Conservation (phyloP, 2,113 vertebrate genomes). For the Erythrocercus mccallii region DNA sequence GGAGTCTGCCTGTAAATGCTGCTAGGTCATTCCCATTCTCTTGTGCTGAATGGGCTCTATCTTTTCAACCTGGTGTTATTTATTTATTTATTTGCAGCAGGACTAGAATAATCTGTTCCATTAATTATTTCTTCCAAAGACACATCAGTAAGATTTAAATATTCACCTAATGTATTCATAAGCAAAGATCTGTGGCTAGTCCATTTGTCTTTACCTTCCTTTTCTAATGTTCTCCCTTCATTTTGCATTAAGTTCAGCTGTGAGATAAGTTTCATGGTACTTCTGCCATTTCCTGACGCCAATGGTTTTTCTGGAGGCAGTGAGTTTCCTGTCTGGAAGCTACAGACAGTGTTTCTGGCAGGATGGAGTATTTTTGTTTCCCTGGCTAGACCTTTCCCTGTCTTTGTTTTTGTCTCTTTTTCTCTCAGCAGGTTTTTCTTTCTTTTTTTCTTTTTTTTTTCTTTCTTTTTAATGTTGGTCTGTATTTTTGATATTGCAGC, state of each 20-base stretch:
- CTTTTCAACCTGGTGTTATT: neutral
- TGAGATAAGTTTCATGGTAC: neutral
- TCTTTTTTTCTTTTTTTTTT: too few species aligned
- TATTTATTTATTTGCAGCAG: neutral
- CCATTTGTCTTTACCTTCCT: neutral
- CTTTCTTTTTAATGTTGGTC: neutral
- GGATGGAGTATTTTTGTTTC: constrained; percentile 49
- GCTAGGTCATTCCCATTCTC: neutral
- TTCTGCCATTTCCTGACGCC: constrained; percentile 24
- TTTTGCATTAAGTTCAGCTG: neutral
- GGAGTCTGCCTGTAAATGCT: neutral
- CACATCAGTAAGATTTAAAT: neutral
- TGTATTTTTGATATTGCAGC: neutral
- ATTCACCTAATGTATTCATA: neutral
- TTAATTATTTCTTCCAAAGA: neutral
- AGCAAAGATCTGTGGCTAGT: neutral
- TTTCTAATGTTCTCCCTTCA: neutral
- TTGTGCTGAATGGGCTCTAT: neutral
- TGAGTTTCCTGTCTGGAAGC: constrained; percentile 57
- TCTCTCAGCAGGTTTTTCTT: neutral
- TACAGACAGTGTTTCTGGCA: constrained; percentile 33
- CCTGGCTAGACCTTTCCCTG: constrained; percentile 1
- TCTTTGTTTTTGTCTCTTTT: constrained; percentile 32
- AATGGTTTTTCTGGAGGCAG: constrained; percentile 40
- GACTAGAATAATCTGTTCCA: neutral